phyloP scores from a whole-genome alignment of 1,140 invertebrate genomes.

The Anastrepha obliqua region DNA sequence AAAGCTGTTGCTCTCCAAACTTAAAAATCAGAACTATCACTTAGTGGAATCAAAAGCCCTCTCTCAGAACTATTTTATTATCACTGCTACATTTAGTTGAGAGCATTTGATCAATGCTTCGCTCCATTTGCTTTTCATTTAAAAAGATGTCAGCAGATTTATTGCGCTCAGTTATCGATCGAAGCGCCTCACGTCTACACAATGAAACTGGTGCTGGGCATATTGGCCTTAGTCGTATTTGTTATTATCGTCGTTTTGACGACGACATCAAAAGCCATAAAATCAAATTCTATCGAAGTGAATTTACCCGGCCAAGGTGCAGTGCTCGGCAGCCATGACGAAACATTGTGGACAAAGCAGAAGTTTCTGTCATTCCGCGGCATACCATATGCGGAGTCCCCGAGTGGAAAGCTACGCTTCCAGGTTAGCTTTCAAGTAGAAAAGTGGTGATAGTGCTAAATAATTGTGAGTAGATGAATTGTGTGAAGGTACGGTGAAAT shows the following conservation, averaged over 20 bases:
- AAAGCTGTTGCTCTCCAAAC: no score
- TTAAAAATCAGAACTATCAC: no score
- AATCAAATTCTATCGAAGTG: constrained; percentile 54
- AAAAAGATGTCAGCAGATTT: neutral
- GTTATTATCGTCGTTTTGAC: neutral
- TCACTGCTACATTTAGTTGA: no score
- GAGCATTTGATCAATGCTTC: no score
- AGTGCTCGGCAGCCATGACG: constrained; percentile 72
- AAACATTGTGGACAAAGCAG: constrained; percentile 66
- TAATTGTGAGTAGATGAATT: no score
- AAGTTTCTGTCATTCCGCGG: constrained; percentile 70
- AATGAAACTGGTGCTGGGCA: neutral
- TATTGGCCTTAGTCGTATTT: neutral
- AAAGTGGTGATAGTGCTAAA: neutral
- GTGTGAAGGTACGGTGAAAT: no score
- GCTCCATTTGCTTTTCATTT: no score
- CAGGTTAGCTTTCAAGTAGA: constrained; percentile 60
- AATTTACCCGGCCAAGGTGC: constrained; percentile 74
- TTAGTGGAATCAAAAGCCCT: no score
- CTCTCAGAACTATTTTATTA: no score
- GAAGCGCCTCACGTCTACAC: neutral
- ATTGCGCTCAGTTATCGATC: neutral
- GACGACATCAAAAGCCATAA: neutral
- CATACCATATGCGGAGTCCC: constrained; percentile 71
- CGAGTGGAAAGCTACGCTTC: constrained; percentile 65